A percentile compares a stretch with the other conserved stretches of the same genome.
Evolutionary conservation across 1,140 invertebrate genomes (phyloP).

Genomic region (Drosophila tsacasi): DNA sequence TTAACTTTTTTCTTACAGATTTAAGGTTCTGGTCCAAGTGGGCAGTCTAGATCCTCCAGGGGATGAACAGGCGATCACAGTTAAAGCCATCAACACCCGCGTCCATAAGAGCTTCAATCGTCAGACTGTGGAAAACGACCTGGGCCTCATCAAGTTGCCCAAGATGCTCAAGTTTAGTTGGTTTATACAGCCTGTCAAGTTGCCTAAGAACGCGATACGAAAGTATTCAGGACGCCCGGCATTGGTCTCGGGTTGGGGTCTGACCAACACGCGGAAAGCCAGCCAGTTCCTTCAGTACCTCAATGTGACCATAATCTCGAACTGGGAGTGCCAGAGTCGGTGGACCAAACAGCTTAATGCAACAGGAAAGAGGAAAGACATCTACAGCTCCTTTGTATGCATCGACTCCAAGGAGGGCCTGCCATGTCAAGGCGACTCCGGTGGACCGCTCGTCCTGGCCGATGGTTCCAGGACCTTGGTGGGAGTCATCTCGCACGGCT

Average conservation of each 20-base stretch:
- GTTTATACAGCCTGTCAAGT: conserved; percentile 18
- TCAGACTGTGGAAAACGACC: conserved; percentile 32
- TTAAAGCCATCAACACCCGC: conserved; percentile 17
- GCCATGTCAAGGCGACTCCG: conserved; percentile 63
- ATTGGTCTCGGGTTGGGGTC: conserved; percentile 54
- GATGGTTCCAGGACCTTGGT: conserved; percentile 50
- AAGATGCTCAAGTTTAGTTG: conserved; percentile 19
- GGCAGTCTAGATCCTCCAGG: conserved; percentile 8
- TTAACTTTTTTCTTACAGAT: conserved; percentile 5
- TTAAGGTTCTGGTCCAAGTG: conserved; percentile 21
- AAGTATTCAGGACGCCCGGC: conserved; percentile 8
- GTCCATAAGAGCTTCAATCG: conserved; percentile 42
- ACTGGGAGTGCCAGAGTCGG: conserved; percentile 37
- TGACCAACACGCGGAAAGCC: conserved; percentile 6
- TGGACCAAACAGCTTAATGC: conserved; percentile 45
- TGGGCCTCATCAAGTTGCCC: conserved; percentile 46
- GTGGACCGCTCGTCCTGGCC: conserved; percentile 49
- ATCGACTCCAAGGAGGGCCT: conserved; percentile 43
- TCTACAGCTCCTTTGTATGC: conserved; percentile 48
- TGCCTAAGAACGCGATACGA: conserved; percentile 14
- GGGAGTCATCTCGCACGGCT: conserved; percentile 63
- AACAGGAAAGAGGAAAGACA: conserved; percentile 11
- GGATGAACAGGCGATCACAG: not conserved
- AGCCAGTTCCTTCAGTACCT: conserved; percentile 40
- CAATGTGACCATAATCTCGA: conserved; percentile 40